phyloP scores from a whole-genome alignment of 2,113 vertebrate species.

The Laticauda laticaudata region DNA sequence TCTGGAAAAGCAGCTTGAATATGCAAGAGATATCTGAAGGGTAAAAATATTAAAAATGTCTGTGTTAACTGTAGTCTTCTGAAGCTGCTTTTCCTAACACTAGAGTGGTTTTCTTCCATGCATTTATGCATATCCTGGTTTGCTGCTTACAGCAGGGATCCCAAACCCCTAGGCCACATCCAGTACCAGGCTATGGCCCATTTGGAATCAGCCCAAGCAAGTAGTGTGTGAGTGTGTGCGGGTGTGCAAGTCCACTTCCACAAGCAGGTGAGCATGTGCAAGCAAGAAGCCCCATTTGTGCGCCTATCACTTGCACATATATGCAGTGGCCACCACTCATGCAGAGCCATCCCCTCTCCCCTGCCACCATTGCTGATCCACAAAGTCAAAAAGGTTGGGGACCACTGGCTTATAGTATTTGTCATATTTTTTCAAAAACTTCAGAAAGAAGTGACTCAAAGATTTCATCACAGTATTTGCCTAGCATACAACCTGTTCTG shows the following conservation, averaged over 20 bases:
- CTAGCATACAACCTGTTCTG: background rate
- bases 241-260: too few relatives aligned
- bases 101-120: background rate
- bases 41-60: background rate
- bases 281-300: background rate
- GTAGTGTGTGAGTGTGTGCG: too few relatives aligned
- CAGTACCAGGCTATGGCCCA: too few relatives aligned
- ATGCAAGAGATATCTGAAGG: background rate
- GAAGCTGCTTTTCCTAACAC: background rate
- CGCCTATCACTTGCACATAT: background rate
- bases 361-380: background rate
- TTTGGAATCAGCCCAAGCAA: too few relatives aligned
- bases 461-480: background rate
- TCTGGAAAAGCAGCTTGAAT: background rate
- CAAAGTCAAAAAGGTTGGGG: background rate
- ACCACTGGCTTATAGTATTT: background rate
- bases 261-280: too few relatives aligned
- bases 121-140: background rate
- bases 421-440: background rate
- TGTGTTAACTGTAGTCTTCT: background rate
- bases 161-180: too few relatives aligned
- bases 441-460: background rate
- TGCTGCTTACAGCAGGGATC: background rate
- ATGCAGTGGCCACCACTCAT: background rate
- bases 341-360: background rate